Percentiles rank a stretch among this genome's conserved stretches.
These are phyloP conservation scores for Paramormyrops hopkinsi DNA, from an alignment of 2,797 vertebrate species.

Conservation along the genomic window DNA sequence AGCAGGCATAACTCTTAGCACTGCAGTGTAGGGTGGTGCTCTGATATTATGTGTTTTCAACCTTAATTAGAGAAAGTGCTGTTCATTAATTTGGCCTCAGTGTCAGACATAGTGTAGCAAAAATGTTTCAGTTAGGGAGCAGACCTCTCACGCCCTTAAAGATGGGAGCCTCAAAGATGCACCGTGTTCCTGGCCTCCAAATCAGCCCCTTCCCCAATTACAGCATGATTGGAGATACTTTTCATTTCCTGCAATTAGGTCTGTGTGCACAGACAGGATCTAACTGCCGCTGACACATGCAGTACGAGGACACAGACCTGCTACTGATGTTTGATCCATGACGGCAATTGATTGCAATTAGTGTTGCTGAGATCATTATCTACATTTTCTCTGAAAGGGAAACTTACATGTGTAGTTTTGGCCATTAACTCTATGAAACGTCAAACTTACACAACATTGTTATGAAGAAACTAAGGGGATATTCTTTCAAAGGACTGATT, in stretches of 20 bases:
- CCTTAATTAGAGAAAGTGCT: neutral
- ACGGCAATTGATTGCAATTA: neutral
- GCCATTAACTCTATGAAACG: neutral
- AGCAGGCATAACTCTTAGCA: too few relatives aligned
- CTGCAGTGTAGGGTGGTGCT: neutral
- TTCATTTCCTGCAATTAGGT: neutral
- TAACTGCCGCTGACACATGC: neutral
- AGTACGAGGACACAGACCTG: neutral
- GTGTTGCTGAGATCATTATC: neutral
- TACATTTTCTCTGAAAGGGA: neutral
- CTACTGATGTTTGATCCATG: neutral
- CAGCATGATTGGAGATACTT: neutral
- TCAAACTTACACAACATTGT: neutral
- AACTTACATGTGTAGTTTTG: neutral
- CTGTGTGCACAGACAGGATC: neutral
- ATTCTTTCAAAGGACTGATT: neutral
- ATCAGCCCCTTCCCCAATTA: neutral
- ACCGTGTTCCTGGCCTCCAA: neutral
- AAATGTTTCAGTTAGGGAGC: neutral
- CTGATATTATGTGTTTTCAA: neutral
- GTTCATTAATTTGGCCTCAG: neutral
- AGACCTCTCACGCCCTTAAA: neutral
- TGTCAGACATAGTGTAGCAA: neutral
- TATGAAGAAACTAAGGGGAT: neutral
- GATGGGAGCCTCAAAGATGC: neutral